Percentiles rank a stretch among this genome's conserved stretches.
These are phyloP conservation scores for Albula glossodonta DNA, from an alignment of 2,113 vertebrate species.

Conservation along the genomic window DNA sequence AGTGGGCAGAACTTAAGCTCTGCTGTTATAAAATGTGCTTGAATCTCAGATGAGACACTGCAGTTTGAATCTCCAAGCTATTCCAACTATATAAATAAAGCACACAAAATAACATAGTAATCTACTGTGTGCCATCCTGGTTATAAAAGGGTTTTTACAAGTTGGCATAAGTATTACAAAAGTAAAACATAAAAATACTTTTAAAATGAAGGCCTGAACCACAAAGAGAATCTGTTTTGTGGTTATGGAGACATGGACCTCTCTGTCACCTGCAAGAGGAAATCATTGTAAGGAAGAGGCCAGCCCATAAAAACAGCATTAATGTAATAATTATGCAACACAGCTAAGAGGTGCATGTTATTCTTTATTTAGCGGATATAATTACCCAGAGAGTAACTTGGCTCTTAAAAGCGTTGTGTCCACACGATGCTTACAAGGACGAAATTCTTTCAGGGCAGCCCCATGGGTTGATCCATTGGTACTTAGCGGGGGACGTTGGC, in stretches of 20 bases:
- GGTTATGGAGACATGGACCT: not conserved
- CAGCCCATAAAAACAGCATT: not conserved
- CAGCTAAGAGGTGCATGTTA: not conserved
- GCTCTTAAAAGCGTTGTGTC: not conserved
- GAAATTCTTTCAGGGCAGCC: not conserved
- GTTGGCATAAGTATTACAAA: too few relatives aligned
- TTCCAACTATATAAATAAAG: too few relatives aligned
- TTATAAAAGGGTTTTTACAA: too few relatives aligned
- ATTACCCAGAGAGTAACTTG: not conserved
- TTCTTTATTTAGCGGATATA: not conserved
- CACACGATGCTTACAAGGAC: not conserved
- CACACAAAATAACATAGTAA: too few relatives aligned
- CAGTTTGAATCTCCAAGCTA: too few relatives aligned
- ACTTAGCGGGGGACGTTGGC: not conserved
- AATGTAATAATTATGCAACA: not conserved
- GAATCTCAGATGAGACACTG: too few relatives aligned
- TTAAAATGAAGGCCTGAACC: too few relatives aligned
- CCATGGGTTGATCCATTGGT: not conserved
- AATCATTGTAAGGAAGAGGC: not conserved
- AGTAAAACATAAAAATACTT: too few relatives aligned
- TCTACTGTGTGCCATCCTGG: too few relatives aligned
- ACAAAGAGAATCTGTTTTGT: not conserved
- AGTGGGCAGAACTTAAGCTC: not conserved
- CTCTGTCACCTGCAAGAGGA: slow-evolving; percentile 15
- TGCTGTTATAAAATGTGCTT: too few relatives aligned